These are phyloP conservation scores for Nyctereutes procyonoides DNA, from an alignment of 2,113 vertebrate species.

Conservation along the genomic window DNA sequence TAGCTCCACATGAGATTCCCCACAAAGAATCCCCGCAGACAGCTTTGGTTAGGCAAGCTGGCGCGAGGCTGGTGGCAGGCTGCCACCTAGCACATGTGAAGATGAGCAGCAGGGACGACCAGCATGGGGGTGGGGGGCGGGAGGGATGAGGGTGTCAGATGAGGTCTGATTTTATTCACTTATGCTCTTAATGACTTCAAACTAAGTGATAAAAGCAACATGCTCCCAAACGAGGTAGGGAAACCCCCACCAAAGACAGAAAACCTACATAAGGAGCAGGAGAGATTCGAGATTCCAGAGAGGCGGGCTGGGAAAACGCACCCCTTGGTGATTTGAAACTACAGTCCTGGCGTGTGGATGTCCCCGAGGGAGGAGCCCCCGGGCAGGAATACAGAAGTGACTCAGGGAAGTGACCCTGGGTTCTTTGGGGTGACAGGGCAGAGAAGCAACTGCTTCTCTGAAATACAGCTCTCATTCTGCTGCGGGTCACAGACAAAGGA, in stretches of 20 bases:
- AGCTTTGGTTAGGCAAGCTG: not conserved
- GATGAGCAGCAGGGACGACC: not conserved
- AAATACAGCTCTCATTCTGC: not conserved
- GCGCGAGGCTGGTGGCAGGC: not conserved
- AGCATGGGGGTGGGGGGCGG: too few relatives aligned
- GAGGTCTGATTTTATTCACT: not conserved
- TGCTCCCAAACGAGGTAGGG: not conserved
- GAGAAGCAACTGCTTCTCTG: not conserved
- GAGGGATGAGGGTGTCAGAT: not conserved
- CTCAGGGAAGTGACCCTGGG: not conserved
- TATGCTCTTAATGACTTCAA: not conserved
- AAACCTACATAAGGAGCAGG: not conserved
- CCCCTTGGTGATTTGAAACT: not conserved
- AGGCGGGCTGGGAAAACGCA: not conserved
- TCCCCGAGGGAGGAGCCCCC: not conserved
- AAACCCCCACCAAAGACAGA: not conserved
- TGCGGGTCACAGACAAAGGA: not conserved
- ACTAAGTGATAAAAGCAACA: not conserved
- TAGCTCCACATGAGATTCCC: not conserved
- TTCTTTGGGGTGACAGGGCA: not conserved
- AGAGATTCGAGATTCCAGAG: not conserved
- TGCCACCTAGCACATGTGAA: not conserved
- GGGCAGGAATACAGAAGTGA: not conserved
- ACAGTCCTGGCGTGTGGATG: not conserved
- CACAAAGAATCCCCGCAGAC: not conserved